Conservation (phyloP, 2,113 vertebrate genomes). For the Hemibagrus wyckioides region DNA sequence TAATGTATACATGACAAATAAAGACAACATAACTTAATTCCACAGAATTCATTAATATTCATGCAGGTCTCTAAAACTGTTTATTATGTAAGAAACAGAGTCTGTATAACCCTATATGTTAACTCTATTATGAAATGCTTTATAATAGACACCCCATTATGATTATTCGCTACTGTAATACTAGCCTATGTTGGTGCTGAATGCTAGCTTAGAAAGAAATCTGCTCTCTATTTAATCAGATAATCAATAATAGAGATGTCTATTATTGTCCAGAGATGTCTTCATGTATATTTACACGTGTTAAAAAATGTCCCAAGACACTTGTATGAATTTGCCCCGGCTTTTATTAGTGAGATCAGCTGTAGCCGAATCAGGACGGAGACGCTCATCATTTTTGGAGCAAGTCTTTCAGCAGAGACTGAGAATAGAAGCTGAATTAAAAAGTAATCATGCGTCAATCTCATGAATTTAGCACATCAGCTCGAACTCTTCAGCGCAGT, state of each 20-base stretch:
- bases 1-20: too few relatives aligned
- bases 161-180: background rate
- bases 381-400: background rate
- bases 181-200: background rate
- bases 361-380: background rate
- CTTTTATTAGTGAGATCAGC: background rate
- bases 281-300: background rate
- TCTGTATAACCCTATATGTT: background rate
- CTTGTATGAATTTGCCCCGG: background rate
- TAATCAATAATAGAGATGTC: background rate
- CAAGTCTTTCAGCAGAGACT: background rate
- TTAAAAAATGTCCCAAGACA: background rate
- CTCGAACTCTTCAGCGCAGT: background rate
- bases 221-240: background rate
- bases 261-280: background rate
- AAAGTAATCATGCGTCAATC: background rate
- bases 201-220: background rate
- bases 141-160: background rate
- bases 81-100: background rate
- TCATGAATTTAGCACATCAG: background rate
- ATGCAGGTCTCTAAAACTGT: background rate
- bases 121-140: background rate
- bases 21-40: too few relatives aligned
- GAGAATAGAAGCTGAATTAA: slow-evolving; percentile 15
- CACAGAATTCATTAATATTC: background rate